Base-by-base conservation (phyloP, 2,888 invertebrate species). In the Crocallis elinguaria region DNA sequence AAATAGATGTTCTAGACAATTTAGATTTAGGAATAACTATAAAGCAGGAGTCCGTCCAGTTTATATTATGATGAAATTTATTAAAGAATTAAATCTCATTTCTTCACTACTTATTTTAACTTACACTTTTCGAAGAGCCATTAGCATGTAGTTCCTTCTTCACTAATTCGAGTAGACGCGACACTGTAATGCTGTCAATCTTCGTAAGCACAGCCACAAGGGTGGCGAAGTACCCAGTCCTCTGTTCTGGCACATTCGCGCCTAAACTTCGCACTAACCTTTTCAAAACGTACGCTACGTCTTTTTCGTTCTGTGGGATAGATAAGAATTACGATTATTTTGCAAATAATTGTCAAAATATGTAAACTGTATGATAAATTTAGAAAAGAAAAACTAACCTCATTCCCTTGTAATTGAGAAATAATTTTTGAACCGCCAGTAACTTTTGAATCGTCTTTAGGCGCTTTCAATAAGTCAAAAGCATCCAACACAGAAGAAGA, bases 191-290 rank as follows among this genome's bases (percentile, higher is more conserved):
- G 38, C 92, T 81, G 0, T 90, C 82, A 51, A 91, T 84, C 42
- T 90, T 82, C 32, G 82, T 84, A 8, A 96, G 77, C 48, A 95
- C 79, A 4, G 92, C 92, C n/a, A 94, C 94, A 9, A 96, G 85
- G 7, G 94, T 93, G 0, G 94, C 92, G 74, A 94, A 96, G 81
- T 94, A 95, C 16, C 96, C 95, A 50, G 93, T 92, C 64, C 95
- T 92, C 21, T 94, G 92, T 14, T 90, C 88, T 14, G 92, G 90
- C 29, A 94, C 91, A 13, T 94, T 93, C 1, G 96, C 94, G 23
- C 95, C 95, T 56, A 96, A 84, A 57, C 96, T 96, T 63, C 95
- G 91, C 2, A 96, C 89, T 39, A 96, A 81, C 64, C 96, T 92
- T 59, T 93, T 94, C 25, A 96, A 73, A 0, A 93, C 93, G 83